These are phyloP conservation scores for Ophiothrix spiculata DNA, from an alignment of 35 echinoderm and acorn worm genomes.

Conservation along the genomic window DNA sequence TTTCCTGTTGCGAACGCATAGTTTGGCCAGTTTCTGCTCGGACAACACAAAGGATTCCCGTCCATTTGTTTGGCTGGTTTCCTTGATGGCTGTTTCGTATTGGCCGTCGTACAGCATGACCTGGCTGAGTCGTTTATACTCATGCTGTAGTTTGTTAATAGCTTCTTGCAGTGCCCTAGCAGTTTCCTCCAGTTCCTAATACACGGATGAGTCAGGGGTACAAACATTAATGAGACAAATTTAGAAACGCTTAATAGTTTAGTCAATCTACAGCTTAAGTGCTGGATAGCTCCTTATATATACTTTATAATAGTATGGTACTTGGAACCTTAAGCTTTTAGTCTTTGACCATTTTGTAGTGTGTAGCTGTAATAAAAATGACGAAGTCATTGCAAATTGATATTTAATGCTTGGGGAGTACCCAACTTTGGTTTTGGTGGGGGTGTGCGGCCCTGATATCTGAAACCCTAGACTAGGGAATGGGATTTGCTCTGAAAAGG, in stretches of 20 bases:
- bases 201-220: neutral
- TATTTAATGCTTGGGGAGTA: no score
- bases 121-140: constrained; percentile 80
- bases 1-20: constrained; percentile 72
- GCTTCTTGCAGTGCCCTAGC: constrained; percentile 76
- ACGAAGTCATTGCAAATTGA: no score
- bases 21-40: constrained; percentile 60
- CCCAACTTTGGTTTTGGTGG: no score
- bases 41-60: constrained; percentile 49
- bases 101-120: constrained; percentile 53
- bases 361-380: no score
- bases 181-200: constrained; percentile 72
- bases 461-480: no score
- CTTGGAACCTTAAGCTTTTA: no score
- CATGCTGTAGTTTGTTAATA: constrained; percentile 76
- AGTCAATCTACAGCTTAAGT: no score
- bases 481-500: no score
- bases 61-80: constrained; percentile 5
- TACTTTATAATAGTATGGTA: no score
- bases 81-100: neutral
- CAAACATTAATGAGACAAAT: neutral
- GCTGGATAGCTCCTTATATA: no score
- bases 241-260: neutral
- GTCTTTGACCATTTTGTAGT: no score
- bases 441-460: no score